phyloP scores from a whole-genome alignment of 1,140 invertebrate species.

The Vanessa atalanta region DNA sequence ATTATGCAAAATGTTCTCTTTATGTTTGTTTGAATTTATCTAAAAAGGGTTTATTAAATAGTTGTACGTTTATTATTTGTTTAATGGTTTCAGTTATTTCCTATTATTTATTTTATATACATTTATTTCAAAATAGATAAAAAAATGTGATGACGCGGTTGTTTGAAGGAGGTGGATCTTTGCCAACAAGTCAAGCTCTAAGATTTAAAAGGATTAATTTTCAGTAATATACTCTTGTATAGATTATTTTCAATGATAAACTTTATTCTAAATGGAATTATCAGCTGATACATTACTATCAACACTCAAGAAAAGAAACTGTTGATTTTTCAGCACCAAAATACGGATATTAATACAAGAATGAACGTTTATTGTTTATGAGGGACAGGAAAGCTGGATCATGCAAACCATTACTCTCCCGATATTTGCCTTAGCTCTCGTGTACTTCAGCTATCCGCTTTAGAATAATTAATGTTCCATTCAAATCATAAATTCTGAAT shows the following conservation, averaged over 20 bases:
- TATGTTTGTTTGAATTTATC: constrained; percentile 24
- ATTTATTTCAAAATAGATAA: too few relatives aligned
- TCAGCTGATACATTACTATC: too few relatives aligned
- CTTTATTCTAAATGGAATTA: too few relatives aligned
- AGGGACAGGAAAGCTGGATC: constrained; percentile 14
- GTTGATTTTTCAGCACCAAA: not conserved
- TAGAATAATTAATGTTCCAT: constrained; percentile 24
- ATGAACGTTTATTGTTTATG: constrained; percentile 13
- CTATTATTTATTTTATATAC: too few relatives aligned
- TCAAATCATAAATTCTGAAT: constrained; percentile 11
- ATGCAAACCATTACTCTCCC: constrained; percentile 17
- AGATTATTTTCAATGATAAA: too few relatives aligned
- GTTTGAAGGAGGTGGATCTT: too few relatives aligned
- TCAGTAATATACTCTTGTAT: too few relatives aligned
- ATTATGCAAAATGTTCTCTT: constrained; percentile 31
- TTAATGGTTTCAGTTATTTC: not conserved
- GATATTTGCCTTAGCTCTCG: constrained; percentile 27
- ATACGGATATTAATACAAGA: not conserved
- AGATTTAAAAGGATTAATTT: too few relatives aligned
- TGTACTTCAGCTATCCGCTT: constrained; percentile 13
- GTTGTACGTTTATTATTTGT: constrained; percentile 2
- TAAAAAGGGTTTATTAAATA: constrained; percentile 13
- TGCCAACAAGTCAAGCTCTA: too few relatives aligned
- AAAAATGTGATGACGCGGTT: too few relatives aligned
- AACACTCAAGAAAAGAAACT: too few relatives aligned